These are phyloP conservation scores for pig (Sus scrofa) DNA, from an alignment of 2,113 vertebrate species.

Conservation along the genomic window DNA sequence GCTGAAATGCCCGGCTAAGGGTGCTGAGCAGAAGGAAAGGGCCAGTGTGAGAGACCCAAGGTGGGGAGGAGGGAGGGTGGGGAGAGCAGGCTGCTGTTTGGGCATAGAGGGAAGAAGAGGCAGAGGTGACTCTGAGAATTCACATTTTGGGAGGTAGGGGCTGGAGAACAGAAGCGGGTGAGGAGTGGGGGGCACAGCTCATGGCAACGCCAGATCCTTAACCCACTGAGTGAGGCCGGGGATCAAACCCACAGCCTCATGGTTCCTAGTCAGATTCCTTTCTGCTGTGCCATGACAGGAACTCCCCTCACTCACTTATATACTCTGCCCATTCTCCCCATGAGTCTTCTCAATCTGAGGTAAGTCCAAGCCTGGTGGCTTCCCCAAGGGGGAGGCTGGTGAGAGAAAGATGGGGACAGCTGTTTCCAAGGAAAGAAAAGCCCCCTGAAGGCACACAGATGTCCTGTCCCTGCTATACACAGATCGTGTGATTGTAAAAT, in stretches of 20 bases:
- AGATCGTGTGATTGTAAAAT: slow-evolving; percentile 84
- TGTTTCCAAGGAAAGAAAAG: neutral
- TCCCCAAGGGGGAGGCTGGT: neutral
- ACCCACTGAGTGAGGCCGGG: too few relatives aligned
- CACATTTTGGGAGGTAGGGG: neutral
- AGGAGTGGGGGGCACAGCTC: neutral
- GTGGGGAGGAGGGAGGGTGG: neutral
- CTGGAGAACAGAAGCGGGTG: neutral
- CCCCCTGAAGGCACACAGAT: neutral
- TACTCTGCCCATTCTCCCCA: accelerated
- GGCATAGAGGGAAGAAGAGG: neutral
- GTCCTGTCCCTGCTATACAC: neutral
- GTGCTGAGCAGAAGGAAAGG: neutral
- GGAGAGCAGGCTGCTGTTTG: too few relatives aligned
- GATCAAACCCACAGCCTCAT: too few relatives aligned
- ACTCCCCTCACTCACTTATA: neutral
- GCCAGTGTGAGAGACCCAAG: neutral
- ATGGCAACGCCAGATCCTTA: too few relatives aligned
- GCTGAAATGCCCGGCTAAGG: neutral
- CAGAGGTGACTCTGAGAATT: neutral
- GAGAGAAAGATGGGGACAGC: neutral
- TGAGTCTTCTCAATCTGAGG: neutral
- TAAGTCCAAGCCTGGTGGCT: neutral
- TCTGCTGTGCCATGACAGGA: too few relatives aligned
- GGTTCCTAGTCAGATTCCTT: too few relatives aligned